Conservation (phyloP, 2,113 vertebrate species). For the Ictidomys tridecemlineatus region DNA sequence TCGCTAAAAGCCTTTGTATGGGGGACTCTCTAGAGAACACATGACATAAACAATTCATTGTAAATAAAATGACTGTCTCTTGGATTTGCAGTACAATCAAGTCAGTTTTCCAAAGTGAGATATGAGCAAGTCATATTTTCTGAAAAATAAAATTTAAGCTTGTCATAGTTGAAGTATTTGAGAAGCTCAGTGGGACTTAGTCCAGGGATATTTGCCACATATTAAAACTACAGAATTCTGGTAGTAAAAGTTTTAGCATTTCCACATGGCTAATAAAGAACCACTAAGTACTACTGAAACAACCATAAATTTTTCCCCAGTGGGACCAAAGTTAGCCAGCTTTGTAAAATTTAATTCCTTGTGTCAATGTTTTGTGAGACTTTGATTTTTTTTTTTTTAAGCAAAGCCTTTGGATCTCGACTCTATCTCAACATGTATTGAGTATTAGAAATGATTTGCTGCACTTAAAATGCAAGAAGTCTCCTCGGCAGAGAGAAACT, state of each 20-base stretch:
- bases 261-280: slow-evolving; percentile 72
- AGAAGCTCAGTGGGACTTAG: slow-evolving; percentile 64
- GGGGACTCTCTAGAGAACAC: neutral
- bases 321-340: slow-evolving; percentile 34
- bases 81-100: slow-evolving; percentile 66
- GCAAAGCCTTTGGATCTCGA: slow-evolving; percentile 54
- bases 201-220: slow-evolving; percentile 79
- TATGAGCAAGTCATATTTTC: slow-evolving; percentile 74
- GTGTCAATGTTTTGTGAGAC: neutral
- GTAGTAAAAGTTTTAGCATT: slow-evolving; percentile 80
- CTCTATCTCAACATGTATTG: slow-evolving; percentile 55
- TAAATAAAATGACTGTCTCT: slow-evolving; percentile 16
- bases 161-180: slow-evolving; percentile 78
- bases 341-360: slow-evolving; percentile 71
- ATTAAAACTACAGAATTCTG: slow-evolving; percentile 76
- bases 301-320: slow-evolving; percentile 63
- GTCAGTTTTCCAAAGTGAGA: slow-evolving; percentile 71
- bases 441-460: slow-evolving; percentile 65
- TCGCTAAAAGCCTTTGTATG: neutral
- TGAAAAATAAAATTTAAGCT: slow-evolving; percentile 71
- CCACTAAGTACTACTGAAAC: slow-evolving; percentile 67
- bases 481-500: slow-evolving; percentile 29
- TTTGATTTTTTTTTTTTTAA: slow-evolving; percentile 73
- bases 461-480: slow-evolving; percentile 45
- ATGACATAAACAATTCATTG: slow-evolving; percentile 1